These are phyloP conservation scores for Laupala kohalensis DNA, from an alignment of 1,140 invertebrate species.

Conservation along the genomic window DNA sequence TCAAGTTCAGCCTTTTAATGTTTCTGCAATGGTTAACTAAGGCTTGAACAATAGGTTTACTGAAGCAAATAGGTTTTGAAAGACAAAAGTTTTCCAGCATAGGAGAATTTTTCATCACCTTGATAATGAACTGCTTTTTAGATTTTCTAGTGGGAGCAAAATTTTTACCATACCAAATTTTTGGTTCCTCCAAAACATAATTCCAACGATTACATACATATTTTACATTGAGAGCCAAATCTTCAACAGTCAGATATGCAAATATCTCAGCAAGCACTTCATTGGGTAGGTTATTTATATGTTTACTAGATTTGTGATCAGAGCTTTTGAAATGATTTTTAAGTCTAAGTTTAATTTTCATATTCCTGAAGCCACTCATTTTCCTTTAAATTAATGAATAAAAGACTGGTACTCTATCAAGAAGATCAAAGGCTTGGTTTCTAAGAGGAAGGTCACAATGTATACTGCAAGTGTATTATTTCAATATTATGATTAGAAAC, in stretches of 20 bases:
- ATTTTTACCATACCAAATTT: not conserved
- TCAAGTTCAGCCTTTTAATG: not conserved
- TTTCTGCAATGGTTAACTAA: not conserved
- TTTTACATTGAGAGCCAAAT: not conserved
- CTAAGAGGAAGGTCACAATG: no score
- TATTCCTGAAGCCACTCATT: no score
- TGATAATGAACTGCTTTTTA: not conserved
- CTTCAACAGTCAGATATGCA: not conserved
- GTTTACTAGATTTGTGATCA: no score
- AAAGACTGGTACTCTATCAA: no score
- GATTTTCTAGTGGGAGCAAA: not conserved
- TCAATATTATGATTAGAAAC: no score
- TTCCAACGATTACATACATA: not conserved
- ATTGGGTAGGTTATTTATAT: slow-evolving; percentile 1
- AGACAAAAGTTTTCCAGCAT: not conserved
- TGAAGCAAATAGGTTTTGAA: not conserved
- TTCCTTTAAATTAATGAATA: no score
- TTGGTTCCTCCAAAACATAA: not conserved
- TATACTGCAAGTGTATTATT: no score
- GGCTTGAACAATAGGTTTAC: not conserved
- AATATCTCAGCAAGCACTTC: slow-evolving; percentile 1
- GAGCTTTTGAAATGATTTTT: no score
- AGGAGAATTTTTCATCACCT: not conserved
- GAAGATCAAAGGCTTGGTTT: no score
- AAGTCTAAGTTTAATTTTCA: no score